Conservation (phyloP, 2,113 vertebrate genomes). For the Carlito syrichta region DNA sequence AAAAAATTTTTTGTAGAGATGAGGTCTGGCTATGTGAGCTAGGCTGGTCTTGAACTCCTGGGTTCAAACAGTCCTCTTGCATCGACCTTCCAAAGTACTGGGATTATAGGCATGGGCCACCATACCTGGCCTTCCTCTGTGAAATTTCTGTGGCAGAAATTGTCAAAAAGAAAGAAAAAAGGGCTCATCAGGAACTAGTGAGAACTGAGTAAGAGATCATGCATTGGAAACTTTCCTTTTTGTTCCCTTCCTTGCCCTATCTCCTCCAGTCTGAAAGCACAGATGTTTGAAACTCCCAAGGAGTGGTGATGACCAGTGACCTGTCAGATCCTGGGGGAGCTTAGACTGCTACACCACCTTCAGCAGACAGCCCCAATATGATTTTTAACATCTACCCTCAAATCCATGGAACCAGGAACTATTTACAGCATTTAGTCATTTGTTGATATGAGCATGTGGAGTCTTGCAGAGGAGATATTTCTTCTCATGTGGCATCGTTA, state of each 20-base stretch:
- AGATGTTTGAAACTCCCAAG: background rate
- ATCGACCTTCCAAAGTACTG: too few relatives aligned
- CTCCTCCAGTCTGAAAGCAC: background rate
- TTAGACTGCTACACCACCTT: background rate
- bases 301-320: background rate
- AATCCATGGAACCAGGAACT: background rate
- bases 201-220: background rate
- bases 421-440: background rate
- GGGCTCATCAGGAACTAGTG: background rate
- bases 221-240: background rate
- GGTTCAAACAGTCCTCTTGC: too few relatives aligned
- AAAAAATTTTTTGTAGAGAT: too few relatives aligned
- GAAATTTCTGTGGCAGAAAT: background rate
- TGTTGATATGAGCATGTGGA: background rate
- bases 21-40: background rate
- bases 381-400: background rate
- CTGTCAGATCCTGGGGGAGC: background rate
- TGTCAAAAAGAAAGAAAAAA: background rate
- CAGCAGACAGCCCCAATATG: background rate
- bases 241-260: background rate
- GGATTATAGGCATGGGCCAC: too few relatives aligned
- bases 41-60: too few relatives aligned
- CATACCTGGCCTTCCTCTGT: too few relatives aligned
- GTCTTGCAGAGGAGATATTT: background rate
- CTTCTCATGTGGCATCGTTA: background rate